phyloP scores from a whole-genome alignment of 2,113 vertebrate species.

The Grantiella picta region DNA sequence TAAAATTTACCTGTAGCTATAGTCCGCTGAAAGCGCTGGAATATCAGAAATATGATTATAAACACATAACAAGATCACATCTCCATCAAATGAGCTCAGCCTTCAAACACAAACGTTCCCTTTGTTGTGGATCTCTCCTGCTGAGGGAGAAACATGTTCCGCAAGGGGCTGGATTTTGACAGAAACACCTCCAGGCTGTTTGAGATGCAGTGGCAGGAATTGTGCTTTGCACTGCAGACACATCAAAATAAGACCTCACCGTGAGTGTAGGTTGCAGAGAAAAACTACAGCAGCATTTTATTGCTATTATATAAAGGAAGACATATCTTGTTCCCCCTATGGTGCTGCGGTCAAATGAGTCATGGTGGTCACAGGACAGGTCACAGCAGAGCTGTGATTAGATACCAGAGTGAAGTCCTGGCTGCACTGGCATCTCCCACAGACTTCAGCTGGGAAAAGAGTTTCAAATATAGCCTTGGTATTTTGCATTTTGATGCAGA shows the following conservation, averaged over 20 bases:
- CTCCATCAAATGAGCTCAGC: not conserved
- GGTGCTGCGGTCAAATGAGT: not conserved
- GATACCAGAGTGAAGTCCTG: not conserved
- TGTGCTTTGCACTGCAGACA: not conserved
- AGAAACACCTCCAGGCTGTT: not conserved
- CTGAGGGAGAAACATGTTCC: not conserved
- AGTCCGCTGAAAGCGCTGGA: not conserved
- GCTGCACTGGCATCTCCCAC: not conserved
- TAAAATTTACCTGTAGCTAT: not conserved
- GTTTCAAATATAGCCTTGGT: not conserved
- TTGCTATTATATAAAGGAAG: not conserved
- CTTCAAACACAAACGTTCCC: not conserved
- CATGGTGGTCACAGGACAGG: not conserved
- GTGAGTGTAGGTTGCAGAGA: accelerated
- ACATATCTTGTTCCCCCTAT: accelerated
- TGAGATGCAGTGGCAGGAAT: not conserved
- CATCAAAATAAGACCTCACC: not conserved
- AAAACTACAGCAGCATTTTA: not conserved
- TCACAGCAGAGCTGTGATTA: not conserved
- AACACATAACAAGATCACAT: not conserved
- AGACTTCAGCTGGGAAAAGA: not conserved
- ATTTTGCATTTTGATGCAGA: not conserved
- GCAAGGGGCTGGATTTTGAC: not conserved
- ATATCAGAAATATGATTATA: not conserved
- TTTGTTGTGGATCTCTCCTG: not conserved